A percentile compares a stretch with the other conserved stretches of the same genome.
These are phyloP conservation scores for Labeo calbasu DNA, from an alignment of 2,797 vertebrate species.

Conservation along the genomic window DNA sequence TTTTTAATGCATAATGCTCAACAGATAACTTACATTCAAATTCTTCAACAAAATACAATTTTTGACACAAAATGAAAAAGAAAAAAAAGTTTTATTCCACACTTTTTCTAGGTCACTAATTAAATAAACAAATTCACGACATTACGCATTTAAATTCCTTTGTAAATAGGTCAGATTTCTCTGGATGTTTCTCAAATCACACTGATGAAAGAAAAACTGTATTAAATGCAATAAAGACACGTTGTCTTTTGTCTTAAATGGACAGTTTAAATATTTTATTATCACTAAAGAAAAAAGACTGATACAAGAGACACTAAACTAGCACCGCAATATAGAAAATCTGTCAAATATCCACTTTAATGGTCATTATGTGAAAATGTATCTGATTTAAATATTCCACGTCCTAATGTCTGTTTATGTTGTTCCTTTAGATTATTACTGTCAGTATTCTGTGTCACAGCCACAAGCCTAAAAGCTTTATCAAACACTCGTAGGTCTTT, in stretches of 20 bases:
- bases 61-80: too few species aligned
- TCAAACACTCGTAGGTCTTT: constrained; percentile 14
- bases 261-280: not conserved
- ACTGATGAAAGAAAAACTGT: too few species aligned
- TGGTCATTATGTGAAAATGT: not conserved
- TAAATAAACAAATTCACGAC: too few species aligned
- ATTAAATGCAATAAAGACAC: too few species aligned
- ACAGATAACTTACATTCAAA: too few species aligned
- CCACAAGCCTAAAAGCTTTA: constrained; percentile 4
- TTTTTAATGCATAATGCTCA: too few species aligned
- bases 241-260: too few species aligned
- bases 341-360: not conserved
- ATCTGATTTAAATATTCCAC: not conserved
- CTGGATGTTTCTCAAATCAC: too few species aligned
- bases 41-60: too few species aligned
- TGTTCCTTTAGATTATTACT: not conserved
- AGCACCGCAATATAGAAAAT: not conserved
- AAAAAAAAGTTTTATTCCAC: too few species aligned
- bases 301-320: not conserved
- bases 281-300: not conserved
- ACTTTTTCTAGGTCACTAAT: not conserved
- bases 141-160: too few species aligned
- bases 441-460: not conserved
- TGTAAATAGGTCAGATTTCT: too few species aligned
- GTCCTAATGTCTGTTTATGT: not conserved